A percentile compares a stretch with the other conserved stretches of the same genome.
Conservation (phyloP, 2,888 invertebrate species). For the Meta bourneti region DNA sequence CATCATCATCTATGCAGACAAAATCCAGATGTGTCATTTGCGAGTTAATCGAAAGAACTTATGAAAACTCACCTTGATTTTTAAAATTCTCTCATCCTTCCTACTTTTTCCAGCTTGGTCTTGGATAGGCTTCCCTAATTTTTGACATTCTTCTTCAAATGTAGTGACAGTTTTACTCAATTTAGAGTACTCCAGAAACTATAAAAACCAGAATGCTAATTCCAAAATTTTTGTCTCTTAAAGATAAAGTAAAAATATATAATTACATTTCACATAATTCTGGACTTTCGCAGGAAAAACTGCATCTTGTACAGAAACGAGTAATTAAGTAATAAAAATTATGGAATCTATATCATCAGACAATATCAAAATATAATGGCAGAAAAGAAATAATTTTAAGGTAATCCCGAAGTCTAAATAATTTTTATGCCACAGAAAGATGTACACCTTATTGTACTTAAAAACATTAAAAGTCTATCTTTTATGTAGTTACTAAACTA, state of each 20-base stretch:
- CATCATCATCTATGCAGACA: not conserved
- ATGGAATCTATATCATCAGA: not conserved
- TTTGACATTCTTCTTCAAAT: constrained; percentile 81
- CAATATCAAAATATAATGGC: too few relatives aligned
- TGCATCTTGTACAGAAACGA: too few relatives aligned
- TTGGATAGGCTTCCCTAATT: constrained; percentile 80
- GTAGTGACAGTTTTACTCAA: constrained; percentile 79
- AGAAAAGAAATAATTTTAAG: too few relatives aligned
- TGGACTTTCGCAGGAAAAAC: not conserved
- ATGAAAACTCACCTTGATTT: constrained; percentile 66
- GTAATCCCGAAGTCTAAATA: too few relatives aligned
- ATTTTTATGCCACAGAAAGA: too few relatives aligned
- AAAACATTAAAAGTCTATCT: too few relatives aligned
- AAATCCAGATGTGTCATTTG: not conserved
- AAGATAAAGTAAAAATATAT: not conserved
- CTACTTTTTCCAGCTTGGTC: constrained; percentile 78
- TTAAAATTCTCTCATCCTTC: constrained; percentile 79
- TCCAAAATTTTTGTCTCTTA: not conserved
- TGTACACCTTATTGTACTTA: too few relatives aligned
- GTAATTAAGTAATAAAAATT: not conserved
- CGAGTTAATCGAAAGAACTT: not conserved
- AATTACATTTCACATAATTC: not conserved
- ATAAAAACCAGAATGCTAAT: constrained; percentile 60
- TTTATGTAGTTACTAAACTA: too few relatives aligned
- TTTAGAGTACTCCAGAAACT: constrained; percentile 81